phyloP scores from a whole-genome alignment of 1,140 invertebrate genomes.

The Geopemphigus sp. region DNA sequence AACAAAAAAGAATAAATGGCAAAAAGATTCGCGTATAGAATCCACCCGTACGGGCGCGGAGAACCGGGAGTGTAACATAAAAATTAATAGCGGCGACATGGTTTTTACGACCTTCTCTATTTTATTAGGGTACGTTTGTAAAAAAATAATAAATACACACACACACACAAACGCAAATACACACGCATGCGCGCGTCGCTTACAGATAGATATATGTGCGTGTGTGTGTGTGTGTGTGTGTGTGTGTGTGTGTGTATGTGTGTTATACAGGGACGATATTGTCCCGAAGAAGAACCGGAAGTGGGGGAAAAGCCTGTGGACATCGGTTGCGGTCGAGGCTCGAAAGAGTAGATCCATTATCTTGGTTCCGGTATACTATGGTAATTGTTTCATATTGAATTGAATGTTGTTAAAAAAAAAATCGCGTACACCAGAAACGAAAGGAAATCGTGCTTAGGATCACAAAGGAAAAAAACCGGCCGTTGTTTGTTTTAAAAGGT shows the following conservation, averaged over 20 bases:
- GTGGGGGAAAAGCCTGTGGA: conserved; percentile 35
- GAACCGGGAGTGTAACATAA: conserved; percentile 33
- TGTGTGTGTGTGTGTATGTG: no score
- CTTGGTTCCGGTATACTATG: conserved; percentile 43
- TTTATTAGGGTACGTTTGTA: conserved; percentile 49
- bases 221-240: no score
- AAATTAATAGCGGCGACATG: conserved; percentile 48
- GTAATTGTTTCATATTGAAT: conserved; percentile 49
- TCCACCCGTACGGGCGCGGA: not conserved
- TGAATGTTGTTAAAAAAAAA: conserved; percentile 32
- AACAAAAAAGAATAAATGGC: conserved; percentile 49
- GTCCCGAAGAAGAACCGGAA: conserved; percentile 45
- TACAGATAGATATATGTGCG: not conserved
- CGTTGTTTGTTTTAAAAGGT: conserved; percentile 38
- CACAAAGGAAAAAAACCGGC: not conserved
- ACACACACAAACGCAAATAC: no score
- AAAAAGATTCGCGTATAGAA: conserved; percentile 38
- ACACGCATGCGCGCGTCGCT: no score
- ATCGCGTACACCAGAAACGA: not conserved
- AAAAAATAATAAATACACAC: conserved; percentile 2
- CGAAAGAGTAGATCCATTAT: conserved; percentile 47
- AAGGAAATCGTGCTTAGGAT: conserved; percentile 36
- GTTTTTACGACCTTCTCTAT: conserved; percentile 46
- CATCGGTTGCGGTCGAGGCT: conserved; percentile 46
- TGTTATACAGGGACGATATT: conserved; percentile 47